phyloP scores from a whole-genome alignment of 1,140 invertebrate genomes.

The Drosophila obscura region DNA sequence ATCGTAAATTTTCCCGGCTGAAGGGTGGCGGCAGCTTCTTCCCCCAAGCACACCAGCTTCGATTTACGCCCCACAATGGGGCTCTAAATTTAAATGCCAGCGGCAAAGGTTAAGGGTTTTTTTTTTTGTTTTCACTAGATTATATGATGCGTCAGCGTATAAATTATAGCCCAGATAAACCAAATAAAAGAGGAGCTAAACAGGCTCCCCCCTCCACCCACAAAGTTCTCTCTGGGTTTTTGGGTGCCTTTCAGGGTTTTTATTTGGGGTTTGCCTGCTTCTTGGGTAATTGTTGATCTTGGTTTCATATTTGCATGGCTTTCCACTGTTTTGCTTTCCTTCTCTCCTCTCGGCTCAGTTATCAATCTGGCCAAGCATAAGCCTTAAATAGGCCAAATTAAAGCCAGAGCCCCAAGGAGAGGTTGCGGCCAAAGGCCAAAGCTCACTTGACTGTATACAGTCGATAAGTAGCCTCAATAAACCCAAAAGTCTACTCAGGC shows the following conservation, averaged over 20 bases:
- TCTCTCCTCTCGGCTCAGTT: not conserved
- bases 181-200: constrained; percentile 53
- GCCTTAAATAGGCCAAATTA: constrained; percentile 43
- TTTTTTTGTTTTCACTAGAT: constrained; percentile 21
- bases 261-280: constrained; percentile 8
- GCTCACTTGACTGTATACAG: constrained; percentile 65
- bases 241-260: not conserved
- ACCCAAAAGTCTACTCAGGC: constrained; percentile 72
- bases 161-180: constrained; percentile 60
- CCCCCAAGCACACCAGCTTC: constrained; percentile 4
- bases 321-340: no score
- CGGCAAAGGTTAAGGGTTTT: constrained; percentile 57
- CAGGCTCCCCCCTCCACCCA: constrained; percentile 25
- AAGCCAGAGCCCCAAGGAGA: not conserved
- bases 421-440: constrained; percentile 13
- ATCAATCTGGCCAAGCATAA: constrained; percentile 32
- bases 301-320: constrained; percentile 16
- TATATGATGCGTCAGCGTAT: constrained; percentile 69
- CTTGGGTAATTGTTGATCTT: not conserved
- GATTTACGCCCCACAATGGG: constrained; percentile 48
- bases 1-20: constrained; percentile 45
- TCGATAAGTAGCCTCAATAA: constrained; percentile 81
- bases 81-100: constrained; percentile 63
- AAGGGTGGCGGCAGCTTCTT: constrained; percentile 15
- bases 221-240: constrained; percentile 2